Base-by-base conservation (phyloP, 2,113 vertebrate species). In the Oceanodroma tethys region DNA sequence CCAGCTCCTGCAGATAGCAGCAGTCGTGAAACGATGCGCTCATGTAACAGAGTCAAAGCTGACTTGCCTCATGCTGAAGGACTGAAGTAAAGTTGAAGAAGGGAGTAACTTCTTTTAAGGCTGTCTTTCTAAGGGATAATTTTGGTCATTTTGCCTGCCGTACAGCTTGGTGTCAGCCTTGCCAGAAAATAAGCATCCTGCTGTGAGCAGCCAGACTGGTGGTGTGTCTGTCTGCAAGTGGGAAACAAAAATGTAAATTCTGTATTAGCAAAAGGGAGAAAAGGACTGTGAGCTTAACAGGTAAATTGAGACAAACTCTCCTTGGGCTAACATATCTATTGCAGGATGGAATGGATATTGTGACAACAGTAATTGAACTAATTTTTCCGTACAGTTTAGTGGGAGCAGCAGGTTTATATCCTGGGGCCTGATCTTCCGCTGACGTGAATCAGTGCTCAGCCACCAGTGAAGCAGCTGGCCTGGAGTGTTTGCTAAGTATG, bases 361-460 rank as follows among this genome's bases (percentile, higher is more conserved):
- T 30, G 47, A 53, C 42, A 90, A 11, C 5, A 21, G 71, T 67
- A 66, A 60, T 43, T 16, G 52, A 86, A 58, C 18, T 17, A 0
- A 10, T 40, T 80, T 88, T 76, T 84, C 86, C 2, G 0, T 22
- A 2, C 26, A 34, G 38, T 25, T 62, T 14, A 36, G 72, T 59
- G 79, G 47, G 47, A 90, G 63, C 78, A 94, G 93, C 81, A 93
- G 90, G 70, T 93, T 32, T 66, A 70, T 21, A 48, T 75, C 71
- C 85, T 29, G 71, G 42, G 70, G 84, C 20, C 63, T 72, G 72
- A 63, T 79, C 50, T 63, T 84, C 16, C 11, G 20, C 60, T 55
- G 81, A 65, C 0, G 0, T 32, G 34, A 65, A 48, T 25, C 3
- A 0, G 18, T 58, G 36, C 65, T 55, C 13, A 76, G 88, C 13